Evolutionary conservation across 2,797 vertebrate species (phyloP).

Genomic region (Mus minutoides): DNA sequence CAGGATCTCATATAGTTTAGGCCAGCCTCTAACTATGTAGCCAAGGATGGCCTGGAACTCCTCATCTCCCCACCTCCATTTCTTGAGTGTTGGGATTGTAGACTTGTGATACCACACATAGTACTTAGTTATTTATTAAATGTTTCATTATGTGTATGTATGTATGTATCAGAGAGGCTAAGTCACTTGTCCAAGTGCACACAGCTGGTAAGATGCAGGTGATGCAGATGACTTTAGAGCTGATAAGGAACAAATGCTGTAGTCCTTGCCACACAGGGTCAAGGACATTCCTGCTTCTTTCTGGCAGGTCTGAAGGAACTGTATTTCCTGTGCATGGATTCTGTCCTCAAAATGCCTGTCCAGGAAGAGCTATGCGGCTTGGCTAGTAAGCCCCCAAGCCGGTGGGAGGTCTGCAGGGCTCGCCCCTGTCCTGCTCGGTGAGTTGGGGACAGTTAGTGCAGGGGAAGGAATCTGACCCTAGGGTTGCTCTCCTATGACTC

Average conservation of each 20-base stretch:
- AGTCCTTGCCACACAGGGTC: background rate
- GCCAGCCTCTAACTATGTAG: background rate
- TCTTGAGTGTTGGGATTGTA: background rate
- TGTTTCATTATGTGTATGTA: background rate
- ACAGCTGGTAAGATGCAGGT: background rate
- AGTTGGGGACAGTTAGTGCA: background rate
- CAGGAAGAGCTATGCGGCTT: constrained; percentile 90
- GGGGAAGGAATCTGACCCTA: fast-evolving
- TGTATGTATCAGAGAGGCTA: background rate
- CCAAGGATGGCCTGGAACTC: background rate
- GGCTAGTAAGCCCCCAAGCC: constrained; percentile 89
- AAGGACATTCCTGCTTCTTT: background rate
- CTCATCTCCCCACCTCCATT: background rate
- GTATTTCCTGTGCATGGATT: constrained; percentile 92
- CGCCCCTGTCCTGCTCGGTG: constrained; percentile 91
- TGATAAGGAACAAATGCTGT: fast-evolving
- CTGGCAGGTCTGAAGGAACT: constrained; percentile 90
- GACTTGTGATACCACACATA: background rate
- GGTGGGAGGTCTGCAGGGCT: constrained; percentile 87
- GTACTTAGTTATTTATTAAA: background rate
- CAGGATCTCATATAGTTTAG: background rate
- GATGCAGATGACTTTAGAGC: background rate
- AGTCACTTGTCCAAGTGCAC: background rate
- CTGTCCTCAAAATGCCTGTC: constrained; percentile 88
- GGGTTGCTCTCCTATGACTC: background rate